phyloP scores from a whole-genome alignment of 2,888 invertebrate species.

The Andrena hattorfiana region DNA sequence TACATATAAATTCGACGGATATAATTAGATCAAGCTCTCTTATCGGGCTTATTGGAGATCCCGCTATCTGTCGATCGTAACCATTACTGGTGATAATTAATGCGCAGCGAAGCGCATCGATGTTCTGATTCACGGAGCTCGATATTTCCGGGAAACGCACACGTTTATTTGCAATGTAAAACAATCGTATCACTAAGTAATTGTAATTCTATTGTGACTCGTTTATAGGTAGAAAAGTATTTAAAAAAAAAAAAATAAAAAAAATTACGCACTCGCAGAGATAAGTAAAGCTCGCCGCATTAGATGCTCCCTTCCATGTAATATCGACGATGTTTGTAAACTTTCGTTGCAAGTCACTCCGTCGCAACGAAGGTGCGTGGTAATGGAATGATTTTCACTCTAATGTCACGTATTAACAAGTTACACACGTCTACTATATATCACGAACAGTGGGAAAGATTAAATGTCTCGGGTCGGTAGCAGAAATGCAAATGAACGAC shows the following conservation, averaged over 20 bases:
- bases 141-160: neutral
- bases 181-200: neutral
- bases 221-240: neutral
- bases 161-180: neutral
- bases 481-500: conserved; percentile 1
- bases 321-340: neutral
- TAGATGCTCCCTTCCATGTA: neutral
- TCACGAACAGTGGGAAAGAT: conserved; percentile 2
- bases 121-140: no score
- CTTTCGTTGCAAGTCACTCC: neutral
- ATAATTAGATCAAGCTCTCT: neutral
- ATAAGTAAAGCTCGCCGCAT: neutral
- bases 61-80: neutral
- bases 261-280: neutral
- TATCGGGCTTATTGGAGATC: neutral
- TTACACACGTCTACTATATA: neutral
- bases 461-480: neutral
- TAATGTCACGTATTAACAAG: neutral
- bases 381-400: neutral
- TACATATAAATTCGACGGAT: neutral
- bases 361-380: neutral
- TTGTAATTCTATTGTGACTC: neutral
- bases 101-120: no score
- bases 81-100: neutral
- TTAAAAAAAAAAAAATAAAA: neutral